Percentiles rank a stretch among this genome's conserved stretches.
Conservation (phyloP, 2,113 vertebrate species). For the Rana temporaria region DNA sequence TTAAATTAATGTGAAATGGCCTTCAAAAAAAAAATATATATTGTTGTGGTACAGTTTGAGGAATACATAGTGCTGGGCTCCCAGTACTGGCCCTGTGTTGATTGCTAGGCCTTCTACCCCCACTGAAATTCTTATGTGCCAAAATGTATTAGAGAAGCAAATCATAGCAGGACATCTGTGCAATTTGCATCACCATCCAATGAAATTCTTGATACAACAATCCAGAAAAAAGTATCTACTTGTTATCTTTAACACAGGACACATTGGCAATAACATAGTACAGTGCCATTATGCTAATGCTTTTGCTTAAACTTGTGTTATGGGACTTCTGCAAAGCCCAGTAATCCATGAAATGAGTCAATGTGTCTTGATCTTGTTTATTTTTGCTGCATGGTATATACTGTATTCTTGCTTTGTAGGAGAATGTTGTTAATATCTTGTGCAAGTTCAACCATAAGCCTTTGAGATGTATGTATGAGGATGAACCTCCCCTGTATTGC, state of each 20-base stretch:
- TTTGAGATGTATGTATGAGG: background rate
- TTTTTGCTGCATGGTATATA: conserved; percentile 9
- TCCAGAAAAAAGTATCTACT: background rate
- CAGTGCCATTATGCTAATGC: conserved; percentile 15
- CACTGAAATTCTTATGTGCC: too few species aligned
- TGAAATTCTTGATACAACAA: background rate
- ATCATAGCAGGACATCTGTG: too few species aligned
- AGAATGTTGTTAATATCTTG: conserved; percentile 5
- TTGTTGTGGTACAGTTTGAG: too few species aligned
- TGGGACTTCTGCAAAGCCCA: conserved; percentile 53
- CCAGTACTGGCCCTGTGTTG: too few species aligned
- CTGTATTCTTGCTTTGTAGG: conserved; percentile 32
- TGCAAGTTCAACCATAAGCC: background rate
- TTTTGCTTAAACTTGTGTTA: conserved; percentile 35
- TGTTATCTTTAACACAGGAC: background rate
- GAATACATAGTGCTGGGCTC: too few species aligned
- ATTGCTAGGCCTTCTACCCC: too few species aligned
- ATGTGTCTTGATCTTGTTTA: conserved; percentile 19
- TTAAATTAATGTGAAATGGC: too few species aligned
- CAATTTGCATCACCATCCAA: background rate
- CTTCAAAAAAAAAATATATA: too few species aligned
- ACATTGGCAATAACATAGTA: conserved; percentile 41
- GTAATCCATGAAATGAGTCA: conserved; percentile 8
- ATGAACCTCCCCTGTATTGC: background rate
- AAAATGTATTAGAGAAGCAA: too few species aligned